phyloP scores from a whole-genome alignment of 1,140 invertebrate species.

The Sitophilus oryzae region DNA sequence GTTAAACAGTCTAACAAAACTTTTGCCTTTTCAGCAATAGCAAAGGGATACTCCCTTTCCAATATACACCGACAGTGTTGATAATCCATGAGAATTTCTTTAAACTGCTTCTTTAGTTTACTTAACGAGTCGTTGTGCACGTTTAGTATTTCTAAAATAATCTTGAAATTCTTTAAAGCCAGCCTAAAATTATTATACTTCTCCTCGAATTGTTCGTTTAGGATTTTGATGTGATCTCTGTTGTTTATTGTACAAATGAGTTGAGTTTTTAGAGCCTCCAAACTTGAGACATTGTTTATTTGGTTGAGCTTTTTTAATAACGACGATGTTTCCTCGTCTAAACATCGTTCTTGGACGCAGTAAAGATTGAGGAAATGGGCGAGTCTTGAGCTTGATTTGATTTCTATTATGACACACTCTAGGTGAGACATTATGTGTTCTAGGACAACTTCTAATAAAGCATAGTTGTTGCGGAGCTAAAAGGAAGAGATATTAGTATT shows the following conservation, averaged over 20 bases:
- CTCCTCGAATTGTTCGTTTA: conserved; percentile 25
- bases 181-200: conserved; percentile 34
- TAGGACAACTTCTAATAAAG: conserved; percentile 25
- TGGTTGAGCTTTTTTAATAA: conserved; percentile 22
- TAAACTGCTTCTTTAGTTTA: conserved; percentile 35
- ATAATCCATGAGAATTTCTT: conserved; percentile 34
- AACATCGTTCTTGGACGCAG: conserved; percentile 17
- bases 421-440: conserved; percentile 30
- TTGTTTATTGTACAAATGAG: conserved; percentile 23
- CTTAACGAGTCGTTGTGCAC: conserved; percentile 31
- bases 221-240: conserved; percentile 21
- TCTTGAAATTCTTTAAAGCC: conserved; percentile 38
- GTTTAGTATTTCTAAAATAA: conserved; percentile 36
- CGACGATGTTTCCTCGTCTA: conserved; percentile 19
- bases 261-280: conserved; percentile 28
- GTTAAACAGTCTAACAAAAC: conserved; percentile 29
- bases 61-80: conserved; percentile 33
- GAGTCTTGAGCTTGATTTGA: conserved; percentile 26
- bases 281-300: conserved; percentile 12
- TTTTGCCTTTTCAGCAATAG: conserved; percentile 26
- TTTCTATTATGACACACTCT: conserved; percentile 29
- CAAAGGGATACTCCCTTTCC: conserved; percentile 26
- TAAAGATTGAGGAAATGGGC: conserved; percentile 22
- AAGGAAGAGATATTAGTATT: not conserved
- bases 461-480: conserved; percentile 16